A percentile compares a stretch with the other conserved stretches of the same genome.
These are phyloP conservation scores for Dendroctonus valens DNA, from an alignment of 1,140 invertebrate species.

Conservation along the genomic window DNA sequence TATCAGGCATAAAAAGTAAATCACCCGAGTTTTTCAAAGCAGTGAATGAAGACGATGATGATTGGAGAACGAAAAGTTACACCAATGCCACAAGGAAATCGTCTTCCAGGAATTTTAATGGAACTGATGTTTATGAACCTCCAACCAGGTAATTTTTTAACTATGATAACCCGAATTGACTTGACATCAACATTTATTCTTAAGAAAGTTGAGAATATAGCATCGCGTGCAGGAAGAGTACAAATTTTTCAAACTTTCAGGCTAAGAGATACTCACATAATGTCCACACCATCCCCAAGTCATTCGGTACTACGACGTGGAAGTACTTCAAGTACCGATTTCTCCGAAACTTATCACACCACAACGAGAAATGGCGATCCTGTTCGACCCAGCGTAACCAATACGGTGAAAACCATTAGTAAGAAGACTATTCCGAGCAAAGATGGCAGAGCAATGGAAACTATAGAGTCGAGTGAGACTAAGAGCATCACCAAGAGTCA, in stretches of 20 bases:
- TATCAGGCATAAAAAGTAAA: conserved; percentile 68
- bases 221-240: background rate
- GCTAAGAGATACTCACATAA: conserved; percentile 39
- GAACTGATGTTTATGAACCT: conserved; percentile 47
- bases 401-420: conserved; percentile 65
- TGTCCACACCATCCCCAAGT: conserved; percentile 32
- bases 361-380: conserved; percentile 65
- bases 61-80: conserved; percentile 32
- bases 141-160: conserved; percentile 38
- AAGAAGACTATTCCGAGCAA: conserved; percentile 64
- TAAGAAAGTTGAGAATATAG: background rate
- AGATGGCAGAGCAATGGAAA: conserved; percentile 59
- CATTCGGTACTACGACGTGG: conserved; percentile 53
- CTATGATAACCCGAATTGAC: background rate
- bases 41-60: conserved; percentile 61
- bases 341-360: conserved; percentile 66
- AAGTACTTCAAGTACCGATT: conserved; percentile 65
- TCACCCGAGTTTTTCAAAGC: conserved; percentile 74
- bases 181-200: background rate
- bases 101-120: conserved; percentile 41
- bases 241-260: conserved; percentile 11
- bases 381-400: conserved; percentile 61
- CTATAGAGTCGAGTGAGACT: conserved; percentile 66
- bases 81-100: conserved; percentile 48
- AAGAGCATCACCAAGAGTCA: conserved; percentile 66